Base-by-base conservation (phyloP, 2,888 invertebrate species). In the Caradrina clavipalpis region DNA sequence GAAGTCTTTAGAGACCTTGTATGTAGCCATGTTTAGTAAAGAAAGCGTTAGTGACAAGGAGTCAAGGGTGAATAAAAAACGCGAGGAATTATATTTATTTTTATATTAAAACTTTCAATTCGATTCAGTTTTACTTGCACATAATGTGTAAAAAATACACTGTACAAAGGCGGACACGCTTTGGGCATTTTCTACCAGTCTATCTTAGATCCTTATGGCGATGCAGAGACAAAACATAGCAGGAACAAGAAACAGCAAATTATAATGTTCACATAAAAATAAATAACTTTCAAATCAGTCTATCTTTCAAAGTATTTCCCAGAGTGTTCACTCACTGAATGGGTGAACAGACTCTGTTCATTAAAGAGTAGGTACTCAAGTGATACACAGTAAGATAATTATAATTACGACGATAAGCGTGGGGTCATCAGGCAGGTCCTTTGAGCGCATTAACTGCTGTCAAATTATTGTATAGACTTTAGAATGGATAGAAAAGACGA, bases 361-460 rank as follows among this genome's bases (percentile, higher is more conserved):
- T 49, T 66, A 67, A 26, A 64, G 51, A 56, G 69, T 56, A 64
- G 35, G 58, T 51, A 54, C 68, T 67, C 63, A 69, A 71, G 49
- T 65, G 57, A 17, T 66, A 21, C 55, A 69, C 71, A 39, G 68
- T 63, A 56, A 65, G 84, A 84, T 84, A 72, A 81, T 76, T 67
- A 76, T 82, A 80, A 84, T 76, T 66, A 77, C 59, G 60, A 31
- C n/a, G 81, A 81, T 84, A 82, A 77, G 74, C 60, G 11, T 70
- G 56, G 59, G 77, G 85, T 84, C 86, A 86, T 87, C 83, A 82
- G 39, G 59, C 73, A 68, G 69, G 85, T 86, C 84, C 86, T 89
- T 87, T 83, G 54, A 65, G 82, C 84, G 84, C 89, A 88, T 89
- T 89, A 89, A 83, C 84, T 85, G 78, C 75, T 78, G 78, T 81